phyloP scores from a whole-genome alignment of 92 coral and sea anemone species.

The Virgularia gustaviana region DNA sequence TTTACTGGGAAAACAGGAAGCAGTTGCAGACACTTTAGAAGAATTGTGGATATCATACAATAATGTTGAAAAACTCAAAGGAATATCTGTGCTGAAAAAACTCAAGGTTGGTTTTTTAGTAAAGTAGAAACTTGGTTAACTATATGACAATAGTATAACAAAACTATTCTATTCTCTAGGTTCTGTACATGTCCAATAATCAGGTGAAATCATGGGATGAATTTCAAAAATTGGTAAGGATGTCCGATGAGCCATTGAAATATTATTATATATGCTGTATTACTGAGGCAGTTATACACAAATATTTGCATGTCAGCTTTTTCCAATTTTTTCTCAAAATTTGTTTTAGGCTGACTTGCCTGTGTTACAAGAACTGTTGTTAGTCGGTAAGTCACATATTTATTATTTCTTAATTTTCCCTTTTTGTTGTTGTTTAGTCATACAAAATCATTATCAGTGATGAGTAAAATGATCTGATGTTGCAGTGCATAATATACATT shows the following conservation, averaged over 20 bases:
- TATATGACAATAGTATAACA: background rate
- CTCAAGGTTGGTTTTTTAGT: constrained; percentile 57
- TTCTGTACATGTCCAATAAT: constrained; percentile 93
- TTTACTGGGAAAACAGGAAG: constrained; percentile 81
- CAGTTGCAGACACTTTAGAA: constrained; percentile 88
- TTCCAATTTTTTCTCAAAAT: constrained; percentile 3
- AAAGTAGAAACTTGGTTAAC: background rate
- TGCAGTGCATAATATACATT: too few species aligned
- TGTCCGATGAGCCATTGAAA: background rate
- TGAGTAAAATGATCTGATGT: too few species aligned
- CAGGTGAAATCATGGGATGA: constrained; percentile 96
- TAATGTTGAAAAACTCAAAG: constrained; percentile 85
- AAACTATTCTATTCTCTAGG: constrained; percentile 45
- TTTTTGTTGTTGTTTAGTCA: too few species aligned
- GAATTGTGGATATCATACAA: constrained; percentile 96
- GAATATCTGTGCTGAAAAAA: constrained; percentile 90
- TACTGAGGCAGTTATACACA: background rate
- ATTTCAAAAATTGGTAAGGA: constrained; percentile 82
- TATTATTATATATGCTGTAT: background rate
- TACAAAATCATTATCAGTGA: too few species aligned
- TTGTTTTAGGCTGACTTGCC: constrained; percentile 82
- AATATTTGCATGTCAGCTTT: background rate
- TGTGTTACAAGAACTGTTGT: constrained; percentile 67
- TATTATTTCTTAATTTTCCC: too few species aligned
- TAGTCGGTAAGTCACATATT: constrained; percentile 69